These are phyloP conservation scores for Prenolepis imparis DNA, from an alignment of 2,888 invertebrate species.

Conservation along the genomic window DNA sequence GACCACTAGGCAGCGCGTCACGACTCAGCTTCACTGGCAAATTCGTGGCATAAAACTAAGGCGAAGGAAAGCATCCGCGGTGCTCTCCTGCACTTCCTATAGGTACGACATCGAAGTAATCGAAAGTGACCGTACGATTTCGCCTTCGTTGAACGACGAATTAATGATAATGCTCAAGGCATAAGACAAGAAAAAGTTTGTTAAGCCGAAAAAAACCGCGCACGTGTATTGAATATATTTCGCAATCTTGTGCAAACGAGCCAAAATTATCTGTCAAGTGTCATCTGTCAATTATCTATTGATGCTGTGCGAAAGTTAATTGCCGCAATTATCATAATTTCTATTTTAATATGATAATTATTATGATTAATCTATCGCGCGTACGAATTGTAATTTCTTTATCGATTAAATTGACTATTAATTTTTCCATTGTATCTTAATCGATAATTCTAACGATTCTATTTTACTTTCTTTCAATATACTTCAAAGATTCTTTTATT, in stretches of 20 bases:
- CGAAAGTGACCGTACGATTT: conserved; percentile 56
- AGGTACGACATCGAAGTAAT: conserved; percentile 47
- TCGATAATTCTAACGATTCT: background rate
- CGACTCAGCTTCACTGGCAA: conserved; percentile 76
- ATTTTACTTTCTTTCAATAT: background rate
- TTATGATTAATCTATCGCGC: background rate
- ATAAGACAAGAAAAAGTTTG: conserved; percentile 1
- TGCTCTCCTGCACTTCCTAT: conserved; percentile 33
- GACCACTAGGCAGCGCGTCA: conserved; percentile 58
- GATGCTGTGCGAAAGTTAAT: background rate
- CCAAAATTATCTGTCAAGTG: conserved; percentile 15
- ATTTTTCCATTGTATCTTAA: background rate
- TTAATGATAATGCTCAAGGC: conserved; percentile 32
- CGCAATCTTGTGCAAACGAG: background rate
- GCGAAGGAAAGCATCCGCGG: conserved; percentile 66
- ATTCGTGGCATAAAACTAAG: conserved; percentile 46
- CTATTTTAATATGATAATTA: conserved; percentile 6
- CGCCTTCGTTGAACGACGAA: conserved; percentile 39
- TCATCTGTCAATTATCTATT: background rate
- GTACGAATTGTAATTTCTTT: conserved; percentile 5
- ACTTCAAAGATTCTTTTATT: background rate
- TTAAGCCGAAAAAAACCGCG: conserved; percentile 4
- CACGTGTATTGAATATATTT: background rate
- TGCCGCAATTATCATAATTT: conserved; percentile 15
- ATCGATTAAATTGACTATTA: conserved; percentile 24